Conservation (phyloP, 30 jellyfish, hydroid and myxozoan species). For the Aurelia aurita region DNA sequence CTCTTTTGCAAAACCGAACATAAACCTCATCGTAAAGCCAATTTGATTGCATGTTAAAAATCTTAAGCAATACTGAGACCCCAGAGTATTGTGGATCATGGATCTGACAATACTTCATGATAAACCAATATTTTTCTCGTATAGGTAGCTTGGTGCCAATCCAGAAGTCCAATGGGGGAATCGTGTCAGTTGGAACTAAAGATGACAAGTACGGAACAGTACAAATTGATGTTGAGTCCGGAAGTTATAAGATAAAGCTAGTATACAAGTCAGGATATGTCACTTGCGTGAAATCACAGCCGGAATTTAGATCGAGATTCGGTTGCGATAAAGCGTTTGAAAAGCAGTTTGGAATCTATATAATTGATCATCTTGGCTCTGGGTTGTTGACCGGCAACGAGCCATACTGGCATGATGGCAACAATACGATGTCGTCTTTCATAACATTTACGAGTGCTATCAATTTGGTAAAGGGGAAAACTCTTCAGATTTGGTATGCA, state of each 20-base stretch:
- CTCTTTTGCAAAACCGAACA: too few species aligned
- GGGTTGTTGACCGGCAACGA: too few species aligned
- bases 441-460: background rate
- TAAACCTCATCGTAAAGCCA: too few species aligned
- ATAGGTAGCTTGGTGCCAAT: background rate
- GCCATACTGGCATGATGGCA: background rate
- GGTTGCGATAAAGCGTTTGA: background rate
- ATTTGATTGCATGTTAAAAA: too few species aligned
- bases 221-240: background rate
- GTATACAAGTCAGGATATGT: background rate
- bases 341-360: background rate
- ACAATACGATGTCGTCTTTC: background rate
- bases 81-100: too few species aligned
- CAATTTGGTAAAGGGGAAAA: background rate
- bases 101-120: too few species aligned
- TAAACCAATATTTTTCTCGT: background rate
- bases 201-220: background rate
- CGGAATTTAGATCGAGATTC: background rate
- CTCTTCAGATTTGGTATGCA: background rate
- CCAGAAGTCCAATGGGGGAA: conserved; percentile 1
- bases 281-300: background rate
- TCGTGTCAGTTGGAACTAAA: background rate
- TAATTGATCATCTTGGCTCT: too few species aligned
- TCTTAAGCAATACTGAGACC: too few species aligned
- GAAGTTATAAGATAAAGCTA: background rate